Base-by-base conservation (phyloP, 1,140 invertebrate genomes). In the Hypsibius dujardini region DNA sequence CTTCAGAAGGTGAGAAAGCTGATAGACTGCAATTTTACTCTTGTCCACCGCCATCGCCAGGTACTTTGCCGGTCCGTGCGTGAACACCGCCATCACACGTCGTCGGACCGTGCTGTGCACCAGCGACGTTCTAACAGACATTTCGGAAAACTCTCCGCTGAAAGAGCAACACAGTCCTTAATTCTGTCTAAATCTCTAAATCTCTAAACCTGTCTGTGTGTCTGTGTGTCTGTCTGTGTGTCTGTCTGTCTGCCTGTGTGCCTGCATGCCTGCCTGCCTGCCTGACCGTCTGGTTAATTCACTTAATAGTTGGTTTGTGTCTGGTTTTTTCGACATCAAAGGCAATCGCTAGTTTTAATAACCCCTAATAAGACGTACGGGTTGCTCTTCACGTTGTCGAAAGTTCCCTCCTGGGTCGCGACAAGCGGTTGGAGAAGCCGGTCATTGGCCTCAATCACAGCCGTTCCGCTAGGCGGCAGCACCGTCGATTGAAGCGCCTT, bases 11-110 rank as follows among this genome's bases (percentile, higher is more conserved):
- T 92, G 87, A 60, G 90, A 92, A 15, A 98, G 79, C 78, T 97
- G 94, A 0, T 97, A 80, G 3, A 97, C 88, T 0, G 92, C 95
- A 28, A 98, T 92, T 81, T 97, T 97, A 62, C 93, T 93, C 78
- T 90, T 90, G 75, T 90, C 88, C 87, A 56, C 87, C 87, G 70
- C 86, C 46, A 71, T 69, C 15, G 45, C 50, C 56, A 71, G 59
- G 59, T 69, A 69, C n/a, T 15, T 71, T 42, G 42, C 47, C 42
- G 47, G 56, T 3, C 71, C 45, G n/a, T 59, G 71, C 2, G 45
- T 70, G n/a, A 71, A 71, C 14, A 71, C 69, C 88, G 81, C 62
- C 62, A 67, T 67, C 42, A 67, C 62, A 14, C 62, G 62, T 42
- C 62, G 62, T 14, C 62, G 62, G 7, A 67, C 62, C 3, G 7